Conservation (phyloP, 2,113 vertebrate genomes). For the Apistogramma diplotaenia region DNA sequence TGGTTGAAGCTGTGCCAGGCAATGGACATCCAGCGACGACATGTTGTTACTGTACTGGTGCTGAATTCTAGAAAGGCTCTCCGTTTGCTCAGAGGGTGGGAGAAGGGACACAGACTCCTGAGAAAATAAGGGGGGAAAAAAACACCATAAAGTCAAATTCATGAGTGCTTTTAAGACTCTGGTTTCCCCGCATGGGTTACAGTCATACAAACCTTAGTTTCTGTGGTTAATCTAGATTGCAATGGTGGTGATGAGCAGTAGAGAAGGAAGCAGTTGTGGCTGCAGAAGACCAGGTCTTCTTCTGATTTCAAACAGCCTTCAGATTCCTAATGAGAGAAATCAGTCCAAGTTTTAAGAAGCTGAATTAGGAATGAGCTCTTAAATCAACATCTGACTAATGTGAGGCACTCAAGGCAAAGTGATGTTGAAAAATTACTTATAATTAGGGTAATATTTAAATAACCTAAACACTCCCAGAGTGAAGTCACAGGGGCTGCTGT, state of each 20-base stretch:
- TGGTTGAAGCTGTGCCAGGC: conserved; percentile 89
- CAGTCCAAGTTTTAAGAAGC: conserved; percentile 58
- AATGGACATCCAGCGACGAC: conserved; percentile 91
- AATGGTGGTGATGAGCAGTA: conserved; percentile 76
- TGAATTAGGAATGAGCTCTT: conserved; percentile 21
- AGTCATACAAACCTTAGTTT: conserved; percentile 67
- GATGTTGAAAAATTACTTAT: conserved; percentile 38
- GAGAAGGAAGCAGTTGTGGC: conserved; percentile 94
- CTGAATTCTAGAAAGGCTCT: conserved; percentile 79
- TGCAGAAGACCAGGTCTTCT: conserved; percentile 91
- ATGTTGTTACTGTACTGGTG: conserved; percentile 96
- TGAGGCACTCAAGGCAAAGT: conserved; percentile 17
- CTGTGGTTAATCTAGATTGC: conserved; percentile 58
- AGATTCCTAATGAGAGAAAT: conserved; percentile 57
- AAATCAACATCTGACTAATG: conserved; percentile 23
- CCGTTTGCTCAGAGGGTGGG: conserved; percentile 75
- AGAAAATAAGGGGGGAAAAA: background rate
- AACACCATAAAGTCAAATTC: background rate
- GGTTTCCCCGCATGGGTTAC: background rate
- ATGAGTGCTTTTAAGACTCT: background rate
- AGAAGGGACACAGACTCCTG: conserved; percentile 80
- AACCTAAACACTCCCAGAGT: conserved; percentile 11
- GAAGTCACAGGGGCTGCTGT: conserved; percentile 32
- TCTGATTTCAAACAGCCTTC: conserved; percentile 76
- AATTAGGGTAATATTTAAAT: conserved; percentile 46